These are phyloP conservation scores for Sacculina carcini DNA, from an alignment of 2,888 invertebrate species.

Conservation along the genomic window DNA sequence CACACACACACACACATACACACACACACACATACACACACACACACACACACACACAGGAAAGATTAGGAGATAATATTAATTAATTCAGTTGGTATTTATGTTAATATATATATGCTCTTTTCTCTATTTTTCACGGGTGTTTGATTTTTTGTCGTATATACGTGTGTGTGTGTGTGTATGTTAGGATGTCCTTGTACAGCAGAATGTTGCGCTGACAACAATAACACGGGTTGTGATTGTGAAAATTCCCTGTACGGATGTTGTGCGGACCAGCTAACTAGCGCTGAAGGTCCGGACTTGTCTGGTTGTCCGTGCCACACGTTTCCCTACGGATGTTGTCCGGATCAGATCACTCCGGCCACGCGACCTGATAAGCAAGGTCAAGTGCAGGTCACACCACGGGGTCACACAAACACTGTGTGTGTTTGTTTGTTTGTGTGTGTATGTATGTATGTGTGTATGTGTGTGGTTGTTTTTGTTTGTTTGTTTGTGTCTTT, in stretches of 20 bases:
- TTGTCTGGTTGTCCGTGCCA: slow-evolving; percentile 51
- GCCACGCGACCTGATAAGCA: slow-evolving; percentile 12
- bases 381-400: slow-evolving; percentile 5
- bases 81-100: too few relatives aligned
- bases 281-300: slow-evolving; percentile 11
- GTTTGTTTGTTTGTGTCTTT: too few relatives aligned
- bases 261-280: slow-evolving; percentile 13
- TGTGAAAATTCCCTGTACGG: slow-evolving; percentile 14
- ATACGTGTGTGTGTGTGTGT: neutral
- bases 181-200: neutral
- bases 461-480: too few relatives aligned
- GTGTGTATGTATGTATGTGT: too few relatives aligned
- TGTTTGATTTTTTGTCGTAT: neutral
- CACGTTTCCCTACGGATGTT: slow-evolving; percentile 70
- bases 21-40: too few relatives aligned
- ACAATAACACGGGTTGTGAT: slow-evolving; percentile 17
- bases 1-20: too few relatives aligned
- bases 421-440: neutral
- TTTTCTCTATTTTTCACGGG: neutral
- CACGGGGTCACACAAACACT: too few relatives aligned
- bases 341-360: slow-evolving; percentile 39
- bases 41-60: too few relatives aligned
- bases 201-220: neutral
- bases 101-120: neutral
- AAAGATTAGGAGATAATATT: too few relatives aligned